phyloP scores from a whole-genome alignment of 2,888 invertebrate genomes.

The Lumbricus terrestris region DNA sequence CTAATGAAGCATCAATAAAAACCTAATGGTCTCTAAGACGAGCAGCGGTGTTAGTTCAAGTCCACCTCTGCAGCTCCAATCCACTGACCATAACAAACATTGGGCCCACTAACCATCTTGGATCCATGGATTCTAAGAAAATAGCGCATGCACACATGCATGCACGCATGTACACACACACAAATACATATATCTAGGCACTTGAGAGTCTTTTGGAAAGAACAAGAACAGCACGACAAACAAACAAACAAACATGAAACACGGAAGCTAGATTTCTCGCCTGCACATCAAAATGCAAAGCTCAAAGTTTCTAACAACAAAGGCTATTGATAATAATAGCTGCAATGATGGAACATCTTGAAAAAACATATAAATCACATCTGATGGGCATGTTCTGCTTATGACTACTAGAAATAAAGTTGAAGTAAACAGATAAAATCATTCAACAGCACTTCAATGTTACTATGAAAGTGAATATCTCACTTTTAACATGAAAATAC shows the following conservation, averaged over 20 bases:
- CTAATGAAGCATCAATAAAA: slow-evolving; percentile 3
- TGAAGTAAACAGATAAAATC: neutral
- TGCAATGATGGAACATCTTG: neutral
- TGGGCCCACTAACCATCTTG: neutral
- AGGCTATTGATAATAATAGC: neutral
- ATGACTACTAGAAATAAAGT: neutral
- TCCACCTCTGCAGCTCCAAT: neutral
- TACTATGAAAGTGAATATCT: neutral
- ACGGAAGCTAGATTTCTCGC: neutral
- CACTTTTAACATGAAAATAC: neutral
- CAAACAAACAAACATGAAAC: neutral
- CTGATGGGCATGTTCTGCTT: neutral
- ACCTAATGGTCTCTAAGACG: slow-evolving; percentile 3
- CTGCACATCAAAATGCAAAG: slow-evolving; percentile 3
- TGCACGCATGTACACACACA: no score
- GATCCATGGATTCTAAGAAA: neutral
- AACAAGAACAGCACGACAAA: neutral
- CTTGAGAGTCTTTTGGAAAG: neutral
- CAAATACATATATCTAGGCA: neutral
- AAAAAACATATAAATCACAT: neutral
- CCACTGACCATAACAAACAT: neutral
- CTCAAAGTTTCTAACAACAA: neutral
- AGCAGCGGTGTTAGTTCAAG: neutral
- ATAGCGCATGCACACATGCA: neutral
- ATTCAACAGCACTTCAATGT: neutral